phyloP scores from a whole-genome alignment of 2,888 invertebrate species.

The Spicauda simplicius region DNA sequence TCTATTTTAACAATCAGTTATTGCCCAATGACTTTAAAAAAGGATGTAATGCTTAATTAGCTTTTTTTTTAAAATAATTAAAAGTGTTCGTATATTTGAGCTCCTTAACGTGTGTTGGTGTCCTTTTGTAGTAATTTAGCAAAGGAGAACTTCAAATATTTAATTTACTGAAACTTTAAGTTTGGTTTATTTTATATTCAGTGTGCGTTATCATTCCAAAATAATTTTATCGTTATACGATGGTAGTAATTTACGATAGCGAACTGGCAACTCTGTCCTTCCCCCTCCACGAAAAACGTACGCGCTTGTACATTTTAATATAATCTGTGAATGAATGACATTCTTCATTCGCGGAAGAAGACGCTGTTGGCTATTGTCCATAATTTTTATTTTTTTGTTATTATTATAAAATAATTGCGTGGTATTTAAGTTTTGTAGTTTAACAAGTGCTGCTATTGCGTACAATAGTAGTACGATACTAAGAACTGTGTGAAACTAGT shows the following conservation, averaged over 20 bases:
- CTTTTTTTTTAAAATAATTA: no score
- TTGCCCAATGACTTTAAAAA: no score
- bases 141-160: no score
- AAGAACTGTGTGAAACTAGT: slow-evolving; percentile 61
- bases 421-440: slow-evolving; percentile 57
- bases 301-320: slow-evolving; percentile 15
- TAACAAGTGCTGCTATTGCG: slow-evolving; percentile 60
- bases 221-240: not conserved
- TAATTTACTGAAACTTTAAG: no score
- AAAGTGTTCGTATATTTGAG: no score
- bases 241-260: slow-evolving; percentile 28
- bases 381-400: slow-evolving; percentile 72
- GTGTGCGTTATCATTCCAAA: no score
- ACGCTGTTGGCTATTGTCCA: slow-evolving; percentile 74
- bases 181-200: no score
- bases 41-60: no score
- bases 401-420: slow-evolving; percentile 56
- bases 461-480: slow-evolving; percentile 58
- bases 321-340: slow-evolving; percentile 45
- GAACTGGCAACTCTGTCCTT: slow-evolving; percentile 40
- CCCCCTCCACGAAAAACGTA: slow-evolving; percentile 9
- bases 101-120: no score
- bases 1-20: not conserved
- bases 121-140: no score
- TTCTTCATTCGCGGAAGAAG: slow-evolving; percentile 73